Percentiles rank a stretch among this genome's conserved stretches.
Conservation (phyloP, 2,888 invertebrate species). For the Drosophila borealis region DNA sequence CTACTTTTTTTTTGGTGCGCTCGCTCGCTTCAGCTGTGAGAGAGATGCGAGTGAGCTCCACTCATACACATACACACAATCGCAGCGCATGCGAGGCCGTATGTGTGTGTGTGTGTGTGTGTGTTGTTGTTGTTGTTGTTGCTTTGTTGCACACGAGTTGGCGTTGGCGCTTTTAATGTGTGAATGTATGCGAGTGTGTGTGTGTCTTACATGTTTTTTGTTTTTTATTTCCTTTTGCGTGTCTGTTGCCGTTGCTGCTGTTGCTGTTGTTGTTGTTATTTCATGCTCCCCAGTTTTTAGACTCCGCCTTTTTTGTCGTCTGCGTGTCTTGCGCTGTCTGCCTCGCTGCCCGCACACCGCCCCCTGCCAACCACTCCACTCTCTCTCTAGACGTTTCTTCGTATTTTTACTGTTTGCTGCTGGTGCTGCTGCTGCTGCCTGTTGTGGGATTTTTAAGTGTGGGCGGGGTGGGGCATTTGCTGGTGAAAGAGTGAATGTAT, state of each 20-base stretch:
- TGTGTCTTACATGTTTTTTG: conserved; percentile 73
- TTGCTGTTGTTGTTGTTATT: conserved; percentile 50
- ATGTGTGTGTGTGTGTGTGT: conserved; percentile 40
- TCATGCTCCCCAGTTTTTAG: conserved; percentile 81
- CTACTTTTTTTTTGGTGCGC: conserved; percentile 15
- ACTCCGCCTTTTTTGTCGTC: conserved; percentile 83
- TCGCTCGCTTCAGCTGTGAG: conserved; percentile 51
- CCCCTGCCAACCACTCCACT: not conserved
- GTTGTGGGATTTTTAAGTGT: conserved; percentile 77
- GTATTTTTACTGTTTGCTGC: conserved; percentile 58
- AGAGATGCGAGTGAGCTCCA: conserved; percentile 58
- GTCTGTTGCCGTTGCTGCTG: conserved; percentile 38
- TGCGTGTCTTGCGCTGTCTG: conserved; percentile 74
- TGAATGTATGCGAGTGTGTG: conserved; percentile 51
- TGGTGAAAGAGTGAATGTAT: conserved; percentile 75
- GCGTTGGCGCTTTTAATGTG: conserved; percentile 68
- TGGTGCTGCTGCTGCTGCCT: conserved; percentile 44
- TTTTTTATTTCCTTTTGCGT: conserved; percentile 71
- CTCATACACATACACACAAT: conserved; percentile 36
- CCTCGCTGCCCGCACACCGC: conserved; percentile 35
- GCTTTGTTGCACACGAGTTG: conserved; percentile 81
- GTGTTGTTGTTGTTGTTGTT: conserved; percentile 52
- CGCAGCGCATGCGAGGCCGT: conserved; percentile 53
- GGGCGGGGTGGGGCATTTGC: conserved; percentile 27
- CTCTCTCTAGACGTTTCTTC: conserved; percentile 37